Conservation (phyloP, 2,888 invertebrate species). For the Melipona bicolor region DNA sequence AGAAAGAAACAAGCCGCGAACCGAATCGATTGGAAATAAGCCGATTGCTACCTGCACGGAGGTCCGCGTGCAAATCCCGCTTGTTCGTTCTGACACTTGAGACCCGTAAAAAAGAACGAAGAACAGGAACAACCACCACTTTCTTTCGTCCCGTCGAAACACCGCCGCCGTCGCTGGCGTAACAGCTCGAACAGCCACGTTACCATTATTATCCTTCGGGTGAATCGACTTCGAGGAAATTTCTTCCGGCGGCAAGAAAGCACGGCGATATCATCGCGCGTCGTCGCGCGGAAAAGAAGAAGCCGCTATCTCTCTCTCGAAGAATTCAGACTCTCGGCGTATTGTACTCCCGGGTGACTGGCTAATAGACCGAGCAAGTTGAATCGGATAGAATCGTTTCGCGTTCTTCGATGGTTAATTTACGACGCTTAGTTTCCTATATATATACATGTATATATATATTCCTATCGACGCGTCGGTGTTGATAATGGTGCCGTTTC, state of each 20-base stretch:
- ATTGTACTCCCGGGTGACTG: not conserved
- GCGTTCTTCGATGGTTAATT: not conserved
- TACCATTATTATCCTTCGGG: constrained; percentile 44
- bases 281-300: not conserved
- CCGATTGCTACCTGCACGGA: constrained; percentile 74
- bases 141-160: constrained; percentile 55
- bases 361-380: not conserved
- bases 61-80: constrained; percentile 73
- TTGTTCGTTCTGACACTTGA: constrained; percentile 67
- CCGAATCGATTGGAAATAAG: constrained; percentile 75
- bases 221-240: constrained; percentile 53
- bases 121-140: constrained; percentile 58
- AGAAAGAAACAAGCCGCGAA: constrained; percentile 62
- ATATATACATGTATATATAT: too few species aligned
- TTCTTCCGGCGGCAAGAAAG: constrained; percentile 9
- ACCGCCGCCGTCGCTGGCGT: constrained; percentile 4
- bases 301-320: not conserved
- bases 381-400: constrained; percentile 3
- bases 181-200: constrained; percentile 5
- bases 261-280: not conserved
- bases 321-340: not conserved
- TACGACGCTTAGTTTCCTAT: not conserved
- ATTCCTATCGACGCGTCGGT: not conserved
- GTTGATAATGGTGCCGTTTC: not conserved
- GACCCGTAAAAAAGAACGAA: constrained; percentile 53